A percentile compares a stretch with the other conserved stretches of the same genome.
phyloP scores from a whole-genome alignment of 2,797 vertebrate species.

The Vipera latastei region DNA sequence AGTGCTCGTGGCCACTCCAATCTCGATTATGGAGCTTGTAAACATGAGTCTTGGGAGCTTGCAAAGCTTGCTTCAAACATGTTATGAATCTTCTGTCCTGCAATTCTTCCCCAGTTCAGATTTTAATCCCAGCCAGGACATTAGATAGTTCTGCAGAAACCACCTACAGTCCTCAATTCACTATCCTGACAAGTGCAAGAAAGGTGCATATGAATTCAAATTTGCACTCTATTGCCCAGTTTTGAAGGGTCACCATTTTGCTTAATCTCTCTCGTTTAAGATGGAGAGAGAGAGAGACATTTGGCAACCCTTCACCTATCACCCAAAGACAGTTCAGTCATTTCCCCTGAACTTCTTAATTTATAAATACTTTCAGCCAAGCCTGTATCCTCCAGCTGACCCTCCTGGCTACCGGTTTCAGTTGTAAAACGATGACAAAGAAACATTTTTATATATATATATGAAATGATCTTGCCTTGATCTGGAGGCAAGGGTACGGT shows the following conservation, averaged over 20 bases:
- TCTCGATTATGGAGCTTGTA: not conserved
- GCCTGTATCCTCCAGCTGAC: not conserved
- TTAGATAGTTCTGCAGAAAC: not conserved
- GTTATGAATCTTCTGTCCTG: not conserved
- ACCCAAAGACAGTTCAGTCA: not conserved
- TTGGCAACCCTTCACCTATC: not conserved
- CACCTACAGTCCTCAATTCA: not conserved
- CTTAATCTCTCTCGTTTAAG: not conserved
- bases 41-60: not conserved
- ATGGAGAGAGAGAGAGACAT: not conserved
- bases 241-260: not conserved
- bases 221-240: not conserved
- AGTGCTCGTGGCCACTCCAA: not conserved
- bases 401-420: not conserved
- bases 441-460: not conserved
- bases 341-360: not conserved
- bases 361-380: not conserved
- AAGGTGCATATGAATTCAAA: not conserved
- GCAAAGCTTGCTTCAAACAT: not conserved
- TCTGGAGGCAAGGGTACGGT: conserved; percentile 81
- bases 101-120: not conserved
- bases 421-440: not conserved
- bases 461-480: conserved; percentile 78
- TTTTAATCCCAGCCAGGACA: not conserved
- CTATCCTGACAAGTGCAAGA: not conserved